Base-by-base conservation (phyloP, 30 jellyfish, hydroid and myxozoan species). In the Phacellophora camtschatica region DNA sequence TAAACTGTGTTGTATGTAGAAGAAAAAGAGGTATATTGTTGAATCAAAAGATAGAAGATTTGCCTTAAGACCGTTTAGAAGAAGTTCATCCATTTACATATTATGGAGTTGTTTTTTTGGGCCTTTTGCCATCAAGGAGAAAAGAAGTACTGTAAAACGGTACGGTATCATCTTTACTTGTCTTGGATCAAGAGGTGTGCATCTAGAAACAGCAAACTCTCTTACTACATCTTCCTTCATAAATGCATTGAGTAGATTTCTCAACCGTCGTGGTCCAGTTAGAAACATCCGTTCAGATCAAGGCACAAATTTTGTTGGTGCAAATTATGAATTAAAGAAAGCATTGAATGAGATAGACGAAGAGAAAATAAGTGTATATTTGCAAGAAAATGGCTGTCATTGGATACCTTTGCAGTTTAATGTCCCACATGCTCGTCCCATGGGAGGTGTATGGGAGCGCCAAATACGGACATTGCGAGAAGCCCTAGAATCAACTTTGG, bases 381-480 rank as follows among this genome's bases (percentile, higher is more conserved):
- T 73, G 48, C 86, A 20, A 24, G 28, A 9, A 62, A 39, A 58
- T 39, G 36, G 27, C 49, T 45, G 59, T 49, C 69, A 76, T 24
- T 76, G 88, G 88, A 69, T 69, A 10, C 33, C 66, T 36, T 69
- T 45, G 15, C 31, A 56, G 24, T 36, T 73, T 55, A 73, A 73
- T 48, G 30, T 58, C 41, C 86, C 86, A 46, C 9, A 9, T 41
- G 86, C 86, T 35, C 24, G 77, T 45, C 86, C 49, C 86, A 46
- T 73, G 76, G 86, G 86, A 46, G 86, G 86, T 34, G 77, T 49
- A 30, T 73, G 86, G 86, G 86, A 73, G n/a, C n/a, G n/a, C n/a
- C n/a, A n/a, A n/a, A n/a, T n/a, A n/a, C n/a, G n/a, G n/a, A n/a
- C n/a, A n/a, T n/a, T n/a, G n/a, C n/a, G n/a, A n/a, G n/a, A n/a